These are phyloP conservation scores for Notolabrus celidotus DNA, from an alignment of 2,797 vertebrate genomes.

Conservation along the genomic window DNA sequence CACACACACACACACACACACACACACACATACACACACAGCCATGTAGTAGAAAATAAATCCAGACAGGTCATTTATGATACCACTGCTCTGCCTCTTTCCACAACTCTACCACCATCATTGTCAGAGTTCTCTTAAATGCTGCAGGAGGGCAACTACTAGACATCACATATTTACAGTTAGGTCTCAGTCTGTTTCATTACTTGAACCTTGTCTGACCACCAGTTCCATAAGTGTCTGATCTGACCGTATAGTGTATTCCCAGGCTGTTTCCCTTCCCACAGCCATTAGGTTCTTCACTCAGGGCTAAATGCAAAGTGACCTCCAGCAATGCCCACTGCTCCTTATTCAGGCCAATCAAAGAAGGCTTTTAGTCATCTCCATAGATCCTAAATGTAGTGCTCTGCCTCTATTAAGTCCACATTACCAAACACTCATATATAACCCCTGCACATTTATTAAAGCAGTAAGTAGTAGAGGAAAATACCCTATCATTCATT, in stretches of 20 bases:
- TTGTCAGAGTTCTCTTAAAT: neutral
- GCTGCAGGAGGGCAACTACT: conserved; percentile 12
- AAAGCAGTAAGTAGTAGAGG: conserved; percentile 4
- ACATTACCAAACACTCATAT: neutral
- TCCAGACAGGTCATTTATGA: conserved; percentile 28
- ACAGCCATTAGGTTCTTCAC: conserved; percentile 68
- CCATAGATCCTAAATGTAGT: conserved; percentile 7
- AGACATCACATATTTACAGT: neutral
- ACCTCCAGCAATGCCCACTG: conserved; percentile 48
- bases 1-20: conserved; percentile 4
- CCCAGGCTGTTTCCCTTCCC: conserved; percentile 54
- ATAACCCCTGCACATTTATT: neutral
- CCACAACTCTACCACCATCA: conserved; percentile 1
- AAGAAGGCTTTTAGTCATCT: conserved; percentile 30
- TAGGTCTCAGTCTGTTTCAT: conserved; percentile 5
- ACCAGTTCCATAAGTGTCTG: conserved; percentile 32
- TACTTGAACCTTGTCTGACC: conserved; percentile 26
- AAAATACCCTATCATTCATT: neutral
- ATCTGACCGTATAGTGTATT: conserved; percentile 53
- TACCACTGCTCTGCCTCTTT: conserved; percentile 5
- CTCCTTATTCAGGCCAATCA: conserved; percentile 53
- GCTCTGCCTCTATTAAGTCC: conserved; percentile 7
- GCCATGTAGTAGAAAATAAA: conserved; percentile 44
- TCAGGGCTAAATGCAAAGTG: conserved; percentile 61
- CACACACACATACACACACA: conserved; percentile 32